Evolutionary conservation across 2,888 invertebrate species (phyloP).

Genomic region (Platynereis dumerilii): DNA sequence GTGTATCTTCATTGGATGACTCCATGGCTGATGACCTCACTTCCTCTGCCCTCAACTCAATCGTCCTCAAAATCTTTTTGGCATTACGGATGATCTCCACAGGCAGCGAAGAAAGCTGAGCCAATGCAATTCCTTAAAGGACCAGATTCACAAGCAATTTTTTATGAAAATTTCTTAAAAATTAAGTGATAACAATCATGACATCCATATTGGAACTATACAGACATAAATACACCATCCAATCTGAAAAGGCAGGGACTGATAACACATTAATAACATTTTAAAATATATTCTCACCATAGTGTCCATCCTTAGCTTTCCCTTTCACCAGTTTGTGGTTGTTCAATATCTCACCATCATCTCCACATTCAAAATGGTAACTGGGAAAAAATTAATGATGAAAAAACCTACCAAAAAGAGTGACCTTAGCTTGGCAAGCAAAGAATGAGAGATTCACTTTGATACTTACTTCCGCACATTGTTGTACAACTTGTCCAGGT

Average conservation of each 20-base stretch:
- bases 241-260: not conserved
- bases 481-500: conserved; percentile 60
- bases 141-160: no score
- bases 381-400: not conserved
- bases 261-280: not conserved
- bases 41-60: no score
- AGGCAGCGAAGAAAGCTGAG: not conserved
- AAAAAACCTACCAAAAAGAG: no score
- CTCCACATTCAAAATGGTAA: conserved; percentile 9
- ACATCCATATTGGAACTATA: not conserved
- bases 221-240: not conserved
- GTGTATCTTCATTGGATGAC: no score
- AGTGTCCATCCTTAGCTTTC: not conserved
- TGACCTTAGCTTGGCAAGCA: no score
- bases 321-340: not conserved
- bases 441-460: no score
- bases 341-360: not conserved
- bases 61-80: not conserved
- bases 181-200: not conserved
- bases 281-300: not conserved
- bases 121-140: not conserved
- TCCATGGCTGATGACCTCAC: no score
- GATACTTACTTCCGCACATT: conserved; percentile 77
- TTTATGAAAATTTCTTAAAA: no score
- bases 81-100: not conserved